Evolutionary conservation across 2,888 invertebrate genomes (phyloP), one percentile per base, ranked within the genome.

Genomic region (Gymnoscelis rufifasciata): DNA sequence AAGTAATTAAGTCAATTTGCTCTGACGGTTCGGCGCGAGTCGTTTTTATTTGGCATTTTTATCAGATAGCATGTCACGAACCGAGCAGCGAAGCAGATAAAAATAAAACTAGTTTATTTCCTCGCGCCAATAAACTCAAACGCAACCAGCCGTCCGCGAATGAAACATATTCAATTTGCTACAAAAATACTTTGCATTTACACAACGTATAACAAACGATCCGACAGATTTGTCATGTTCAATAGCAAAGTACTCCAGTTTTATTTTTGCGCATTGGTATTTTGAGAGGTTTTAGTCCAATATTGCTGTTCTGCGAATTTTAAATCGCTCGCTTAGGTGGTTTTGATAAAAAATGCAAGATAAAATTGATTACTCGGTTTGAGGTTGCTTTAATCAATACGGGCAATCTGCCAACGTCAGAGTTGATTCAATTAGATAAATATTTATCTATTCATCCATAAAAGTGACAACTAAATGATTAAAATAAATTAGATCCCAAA

Each of bases 31-130:
- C 57, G 64, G 59, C 57, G 55, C 54, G 59, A 51, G 57, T 56
- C 58, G 58, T 58, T 68, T 74, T 69, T 70, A 71, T 78, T 74
- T 69, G 62, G 62, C 63, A 56, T 66, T 70, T 71, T 74, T 73
- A 78, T 78, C 78, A 65, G 77, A 78, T 80, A 73, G 59, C 52
- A 66, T 61, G 71, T 71, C 73, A 69, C 66, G 64, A 49, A 33
- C 41, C 43, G 58, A 68, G 64, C 64, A 64, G 50, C 60, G 54
- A 45, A 43, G 19, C 57, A 51, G 67, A 69, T 74, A 74, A 74
- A 76, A 75, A 73, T 73, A 74, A 71, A 73, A 66, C 59, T 38
- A 46, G 59, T 66, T 68, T 73, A 70, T 73, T 72, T 74, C 65
- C 57, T 56, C 57, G 63, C 56, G 59, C 56, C 43, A 47, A 40